Percentiles rank a stretch among this genome's conserved stretches.
Evolutionary conservation across 2,113 vertebrate species (phyloP).

Genomic region (Ploceus nigricollis): DNA sequence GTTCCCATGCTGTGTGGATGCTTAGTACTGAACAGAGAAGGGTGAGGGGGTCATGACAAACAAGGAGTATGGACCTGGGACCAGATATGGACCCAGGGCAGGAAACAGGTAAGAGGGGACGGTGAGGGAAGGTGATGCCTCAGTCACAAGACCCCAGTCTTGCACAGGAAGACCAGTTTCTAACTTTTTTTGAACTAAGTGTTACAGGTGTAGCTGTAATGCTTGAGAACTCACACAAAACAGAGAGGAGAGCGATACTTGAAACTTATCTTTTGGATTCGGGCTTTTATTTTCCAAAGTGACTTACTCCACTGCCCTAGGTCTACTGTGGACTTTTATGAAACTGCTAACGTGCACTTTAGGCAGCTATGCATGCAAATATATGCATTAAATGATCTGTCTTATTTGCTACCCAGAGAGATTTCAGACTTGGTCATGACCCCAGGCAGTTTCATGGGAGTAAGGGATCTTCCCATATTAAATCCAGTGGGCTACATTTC

Average conservation of each 20-base stretch:
- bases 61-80: neutral
- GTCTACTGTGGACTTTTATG: neutral
- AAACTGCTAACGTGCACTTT: fast-evolving
- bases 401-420: neutral
- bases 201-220: neutral
- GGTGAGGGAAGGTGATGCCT: neutral
- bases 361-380: neutral
- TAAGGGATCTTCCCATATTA: neutral
- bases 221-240: neutral
- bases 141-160: neutral
- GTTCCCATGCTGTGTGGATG: neutral
- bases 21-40: neutral
- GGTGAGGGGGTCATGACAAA: neutral
- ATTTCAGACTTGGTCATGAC: neutral
- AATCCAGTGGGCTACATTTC: neutral
- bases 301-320: neutral
- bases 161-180: neutral
- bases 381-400: neutral
- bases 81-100: neutral
- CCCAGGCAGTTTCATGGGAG: fast-evolving
- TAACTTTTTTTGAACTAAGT: neutral
- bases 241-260: neutral
- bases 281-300: neutral
- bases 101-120: neutral
- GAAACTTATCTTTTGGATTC: neutral